These are phyloP conservation scores for Alexandromys fortis DNA, from an alignment of 2,113 vertebrate genomes.

Conservation along the genomic window DNA sequence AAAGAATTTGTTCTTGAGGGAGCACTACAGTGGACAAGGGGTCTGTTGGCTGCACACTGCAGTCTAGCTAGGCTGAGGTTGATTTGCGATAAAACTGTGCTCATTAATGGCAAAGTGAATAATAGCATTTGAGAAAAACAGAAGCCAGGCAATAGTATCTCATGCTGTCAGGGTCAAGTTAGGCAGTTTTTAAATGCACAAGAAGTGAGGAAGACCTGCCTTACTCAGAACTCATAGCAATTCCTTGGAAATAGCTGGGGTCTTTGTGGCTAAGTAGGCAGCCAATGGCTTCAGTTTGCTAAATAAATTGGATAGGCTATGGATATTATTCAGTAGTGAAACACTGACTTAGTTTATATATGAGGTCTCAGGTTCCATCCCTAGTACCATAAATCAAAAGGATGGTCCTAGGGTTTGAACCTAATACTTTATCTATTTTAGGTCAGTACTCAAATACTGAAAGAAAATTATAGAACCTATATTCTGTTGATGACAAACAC, in stretches of 20 bases:
- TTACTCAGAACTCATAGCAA: not conserved
- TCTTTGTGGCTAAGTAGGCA: not conserved
- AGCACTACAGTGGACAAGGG: not conserved
- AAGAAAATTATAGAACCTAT: not conserved
- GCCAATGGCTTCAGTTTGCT: not conserved
- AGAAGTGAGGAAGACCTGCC: not conserved
- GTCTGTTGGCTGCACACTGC: no score
- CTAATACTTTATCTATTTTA: not conserved
- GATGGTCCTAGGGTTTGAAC: rapidly evolving
- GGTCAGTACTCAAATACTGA: not conserved
- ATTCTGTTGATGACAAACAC: not conserved
- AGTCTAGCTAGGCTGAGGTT: not conserved
- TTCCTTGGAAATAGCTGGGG: not conserved
- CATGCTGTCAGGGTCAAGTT: not conserved
- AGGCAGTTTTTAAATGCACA: not conserved
- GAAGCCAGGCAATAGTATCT: not conserved
- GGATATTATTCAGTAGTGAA: not conserved
- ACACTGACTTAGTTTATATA: not conserved
- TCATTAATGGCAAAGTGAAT: not conserved
- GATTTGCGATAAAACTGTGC: not conserved
- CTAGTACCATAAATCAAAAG: not conserved
- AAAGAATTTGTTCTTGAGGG: not conserved
- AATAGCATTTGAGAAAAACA: not conserved
- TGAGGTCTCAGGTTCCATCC: not conserved
- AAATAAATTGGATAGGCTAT: not conserved